phyloP scores from a whole-genome alignment of 2,888 invertebrate genomes.

The Crioceris asparagi region DNA sequence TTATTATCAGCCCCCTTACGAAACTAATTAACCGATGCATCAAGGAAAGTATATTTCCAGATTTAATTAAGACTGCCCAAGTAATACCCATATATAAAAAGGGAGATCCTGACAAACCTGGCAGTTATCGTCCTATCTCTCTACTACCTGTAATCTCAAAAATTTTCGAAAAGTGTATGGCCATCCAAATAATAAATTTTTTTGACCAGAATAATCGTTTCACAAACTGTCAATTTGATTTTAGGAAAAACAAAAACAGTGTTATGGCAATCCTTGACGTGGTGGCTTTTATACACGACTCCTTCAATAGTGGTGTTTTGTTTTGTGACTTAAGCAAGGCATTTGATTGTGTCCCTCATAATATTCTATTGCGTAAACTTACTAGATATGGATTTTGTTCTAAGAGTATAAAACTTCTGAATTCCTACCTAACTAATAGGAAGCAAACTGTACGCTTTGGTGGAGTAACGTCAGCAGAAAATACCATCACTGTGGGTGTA shows the following conservation, averaged over 20 bases:
- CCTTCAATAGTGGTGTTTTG: neutral
- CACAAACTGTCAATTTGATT: constrained; percentile 9
- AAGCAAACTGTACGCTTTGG: neutral
- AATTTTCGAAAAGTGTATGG: constrained; percentile 9
- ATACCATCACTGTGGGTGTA: neutral
- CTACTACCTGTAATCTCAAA: constrained; percentile 8
- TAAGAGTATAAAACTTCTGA: neutral
- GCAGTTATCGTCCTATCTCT: constrained; percentile 8
- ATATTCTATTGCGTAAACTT: constrained; percentile 8
- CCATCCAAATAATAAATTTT: neutral
- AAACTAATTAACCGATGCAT: neutral
- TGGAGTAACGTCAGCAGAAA: neutral
- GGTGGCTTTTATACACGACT: neutral
- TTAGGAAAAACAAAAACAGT: constrained; percentile 6
- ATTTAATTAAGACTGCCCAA: neutral
- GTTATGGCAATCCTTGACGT: constrained; percentile 3
- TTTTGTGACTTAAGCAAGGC: constrained; percentile 9
- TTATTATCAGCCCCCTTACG: constrained; percentile 3
- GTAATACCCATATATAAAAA: neutral
- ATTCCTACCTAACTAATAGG: neutral
- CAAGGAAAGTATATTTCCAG: neutral
- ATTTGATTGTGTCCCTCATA: constrained; percentile 10
- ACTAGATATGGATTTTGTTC: neutral
- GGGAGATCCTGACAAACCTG: neutral
- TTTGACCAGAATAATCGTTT: constrained; percentile 10